Evolutionary conservation across 2,797 vertebrate species (phyloP).

Genomic region (Clamator glandarius): DNA sequence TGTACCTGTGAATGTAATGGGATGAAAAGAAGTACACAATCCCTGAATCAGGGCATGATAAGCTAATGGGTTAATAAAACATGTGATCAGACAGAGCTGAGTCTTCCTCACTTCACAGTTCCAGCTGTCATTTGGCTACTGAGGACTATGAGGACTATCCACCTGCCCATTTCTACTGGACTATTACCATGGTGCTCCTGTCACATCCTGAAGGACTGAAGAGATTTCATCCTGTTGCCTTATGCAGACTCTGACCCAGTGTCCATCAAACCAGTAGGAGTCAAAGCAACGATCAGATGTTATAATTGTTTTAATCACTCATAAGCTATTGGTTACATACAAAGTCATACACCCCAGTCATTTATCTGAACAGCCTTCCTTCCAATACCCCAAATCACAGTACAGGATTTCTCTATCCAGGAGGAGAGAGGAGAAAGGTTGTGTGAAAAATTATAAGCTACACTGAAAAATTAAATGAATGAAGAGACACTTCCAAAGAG

Average conservation of each 20-base stretch:
- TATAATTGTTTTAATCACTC: not conserved
- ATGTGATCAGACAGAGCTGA: not conserved
- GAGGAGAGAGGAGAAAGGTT: not conserved
- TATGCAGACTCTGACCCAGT: not conserved
- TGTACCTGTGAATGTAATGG: not conserved
- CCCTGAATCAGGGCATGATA: not conserved
- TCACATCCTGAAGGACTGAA: not conserved
- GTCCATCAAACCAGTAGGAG: not conserved
- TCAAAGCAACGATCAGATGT: not conserved
- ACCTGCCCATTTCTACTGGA: not conserved
- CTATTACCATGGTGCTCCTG: not conserved
- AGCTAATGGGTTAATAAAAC: not conserved
- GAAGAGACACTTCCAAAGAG: constrained; percentile 37
- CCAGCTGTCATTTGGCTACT: not conserved
- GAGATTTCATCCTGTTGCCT: not conserved
- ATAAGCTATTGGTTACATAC: not conserved
- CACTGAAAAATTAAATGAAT: not conserved
- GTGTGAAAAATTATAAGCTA: not conserved
- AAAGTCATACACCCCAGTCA: not conserved
- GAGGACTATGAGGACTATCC: not conserved
- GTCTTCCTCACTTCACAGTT: not conserved
- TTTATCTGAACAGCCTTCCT: not conserved
- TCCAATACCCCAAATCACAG: not conserved
- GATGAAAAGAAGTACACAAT: not conserved
- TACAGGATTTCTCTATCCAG: not conserved